phyloP scores from a whole-genome alignment of 2,113 vertebrate species.

The Nerophis lumbriciformis region DNA sequence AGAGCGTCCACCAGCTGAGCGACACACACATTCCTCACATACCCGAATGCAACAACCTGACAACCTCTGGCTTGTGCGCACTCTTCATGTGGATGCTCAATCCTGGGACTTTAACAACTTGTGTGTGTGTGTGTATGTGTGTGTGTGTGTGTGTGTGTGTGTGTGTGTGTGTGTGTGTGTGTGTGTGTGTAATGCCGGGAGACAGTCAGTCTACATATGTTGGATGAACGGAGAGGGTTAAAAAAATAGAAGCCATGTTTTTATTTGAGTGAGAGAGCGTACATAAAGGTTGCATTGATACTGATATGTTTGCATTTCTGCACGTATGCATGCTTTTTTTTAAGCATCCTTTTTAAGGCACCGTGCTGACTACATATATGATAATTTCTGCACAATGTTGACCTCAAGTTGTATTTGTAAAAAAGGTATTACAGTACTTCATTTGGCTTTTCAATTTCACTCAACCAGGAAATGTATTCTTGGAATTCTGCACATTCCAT shows the following conservation, averaged over 20 bases:
- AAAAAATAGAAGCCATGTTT: slow-evolving; percentile 16
- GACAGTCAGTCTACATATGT: slow-evolving; percentile 44
- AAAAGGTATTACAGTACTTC: too few species aligned
- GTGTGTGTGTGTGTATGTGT: too few species aligned
- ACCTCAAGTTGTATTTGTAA: not conserved
- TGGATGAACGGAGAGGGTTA: slow-evolving; percentile 38
- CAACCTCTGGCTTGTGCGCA: slow-evolving; percentile 31
- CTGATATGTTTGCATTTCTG: not conserved
- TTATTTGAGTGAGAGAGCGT: slow-evolving; percentile 12
- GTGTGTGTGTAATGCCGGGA: slow-evolving; percentile 31
- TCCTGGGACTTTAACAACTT: too few species aligned
- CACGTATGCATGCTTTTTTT: not conserved
- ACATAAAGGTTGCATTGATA: slow-evolving; percentile 38
- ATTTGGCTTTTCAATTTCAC: not conserved
- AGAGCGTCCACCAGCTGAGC: slow-evolving; percentile 26
- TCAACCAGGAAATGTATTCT: not conserved
- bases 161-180: slow-evolving; percentile 30
- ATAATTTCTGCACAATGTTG: not conserved
- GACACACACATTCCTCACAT: slow-evolving; percentile 56
- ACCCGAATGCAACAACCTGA: slow-evolving; percentile 52
- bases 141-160: not conserved
- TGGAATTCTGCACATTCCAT: not conserved
- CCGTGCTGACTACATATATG: too few species aligned
- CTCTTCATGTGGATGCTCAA: not conserved
- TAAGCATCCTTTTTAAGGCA: not conserved